Conservation (phyloP, 2,113 vertebrate genomes). For the Peromyscus leucopus region DNA sequence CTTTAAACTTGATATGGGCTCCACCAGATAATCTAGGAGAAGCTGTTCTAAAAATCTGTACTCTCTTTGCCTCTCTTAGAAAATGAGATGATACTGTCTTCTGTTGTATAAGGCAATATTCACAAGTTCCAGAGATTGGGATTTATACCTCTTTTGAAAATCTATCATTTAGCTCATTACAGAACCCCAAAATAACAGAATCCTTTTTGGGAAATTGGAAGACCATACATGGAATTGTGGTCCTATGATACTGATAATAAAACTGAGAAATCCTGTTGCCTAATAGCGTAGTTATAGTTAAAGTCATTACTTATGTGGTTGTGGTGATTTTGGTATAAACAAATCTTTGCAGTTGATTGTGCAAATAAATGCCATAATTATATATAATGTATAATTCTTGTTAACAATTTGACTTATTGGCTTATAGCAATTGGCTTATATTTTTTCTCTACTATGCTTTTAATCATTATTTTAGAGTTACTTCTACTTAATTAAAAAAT, state of each 20-base stretch:
- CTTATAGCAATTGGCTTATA: background rate
- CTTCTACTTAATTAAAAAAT: background rate
- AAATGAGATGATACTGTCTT: background rate
- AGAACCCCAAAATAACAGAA: background rate
- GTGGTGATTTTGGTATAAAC: background rate
- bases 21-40: background rate
- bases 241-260: background rate
- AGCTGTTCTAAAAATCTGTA: background rate
- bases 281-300: background rate
- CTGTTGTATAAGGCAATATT: background rate
- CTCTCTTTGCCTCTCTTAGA: background rate
- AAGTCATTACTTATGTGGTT: background rate
- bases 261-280: background rate
- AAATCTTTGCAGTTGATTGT: background rate
- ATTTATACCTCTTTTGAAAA: background rate
- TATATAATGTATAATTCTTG: background rate
- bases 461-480: background rate
- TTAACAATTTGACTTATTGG: background rate
- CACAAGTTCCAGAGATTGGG: background rate
- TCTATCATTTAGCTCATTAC: background rate
- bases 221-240: background rate
- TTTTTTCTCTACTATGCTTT: background rate
- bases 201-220: background rate
- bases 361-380: background rate
- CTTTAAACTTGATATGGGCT: constrained; percentile 18